phyloP scores from a whole-genome alignment of 2,113 vertebrate species.

The Vicugna pacos region DNA sequence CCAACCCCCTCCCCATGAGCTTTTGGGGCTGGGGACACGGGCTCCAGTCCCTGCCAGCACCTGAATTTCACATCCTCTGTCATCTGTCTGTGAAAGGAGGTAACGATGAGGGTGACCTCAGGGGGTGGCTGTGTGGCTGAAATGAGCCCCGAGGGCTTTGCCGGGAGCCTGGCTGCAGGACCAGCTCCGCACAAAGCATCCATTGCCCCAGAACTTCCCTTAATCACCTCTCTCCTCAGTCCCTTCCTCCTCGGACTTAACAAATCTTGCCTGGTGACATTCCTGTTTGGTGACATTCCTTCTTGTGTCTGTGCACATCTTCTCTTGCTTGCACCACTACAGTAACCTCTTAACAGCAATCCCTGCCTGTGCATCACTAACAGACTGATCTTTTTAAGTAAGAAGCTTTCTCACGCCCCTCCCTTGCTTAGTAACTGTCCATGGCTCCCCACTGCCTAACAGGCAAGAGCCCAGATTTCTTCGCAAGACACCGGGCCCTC shows the following conservation, averaged over 20 bases:
- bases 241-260: background rate
- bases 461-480: background rate
- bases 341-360: background rate
- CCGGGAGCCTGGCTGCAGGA: background rate
- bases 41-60: background rate
- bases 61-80: background rate
- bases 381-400: background rate
- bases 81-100: background rate
- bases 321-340: background rate
- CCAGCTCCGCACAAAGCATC: accelerated
- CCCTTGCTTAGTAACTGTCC: background rate
- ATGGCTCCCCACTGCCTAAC: background rate
- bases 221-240: background rate
- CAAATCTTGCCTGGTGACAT: background rate
- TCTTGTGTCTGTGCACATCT: accelerated
- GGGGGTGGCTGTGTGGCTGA: background rate
- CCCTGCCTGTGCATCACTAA: background rate
- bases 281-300: background rate
- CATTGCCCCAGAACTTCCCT: background rate
- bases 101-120: background rate
- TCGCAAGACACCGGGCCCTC: background rate
- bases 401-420: background rate
- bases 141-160: background rate
- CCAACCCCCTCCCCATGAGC: background rate
- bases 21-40: background rate